Conservation (phyloP, 1,140 invertebrate species). For the Kradibia gibbosae region DNA sequence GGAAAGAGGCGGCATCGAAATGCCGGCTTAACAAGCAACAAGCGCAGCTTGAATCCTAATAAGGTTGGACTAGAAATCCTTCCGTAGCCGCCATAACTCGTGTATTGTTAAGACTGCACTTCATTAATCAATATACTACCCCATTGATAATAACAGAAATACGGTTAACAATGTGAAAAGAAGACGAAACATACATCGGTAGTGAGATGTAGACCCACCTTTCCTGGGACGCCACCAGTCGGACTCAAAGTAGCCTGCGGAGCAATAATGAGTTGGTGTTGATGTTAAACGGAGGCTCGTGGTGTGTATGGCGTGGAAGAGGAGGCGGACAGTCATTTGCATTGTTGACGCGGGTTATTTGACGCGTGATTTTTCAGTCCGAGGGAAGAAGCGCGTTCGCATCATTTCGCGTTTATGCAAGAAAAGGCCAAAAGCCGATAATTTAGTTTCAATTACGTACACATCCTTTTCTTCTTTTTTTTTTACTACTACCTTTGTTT, state of each 20-base stretch:
- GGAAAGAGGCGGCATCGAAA: neutral
- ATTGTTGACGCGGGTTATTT: slow-evolving; percentile 71
- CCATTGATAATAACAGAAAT: slow-evolving; percentile 44
- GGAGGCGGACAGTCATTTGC: slow-evolving; percentile 88
- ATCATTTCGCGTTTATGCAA: slow-evolving; percentile 41
- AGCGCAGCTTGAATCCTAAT: neutral
- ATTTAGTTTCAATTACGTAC: no score
- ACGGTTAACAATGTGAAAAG: slow-evolving; percentile 54
- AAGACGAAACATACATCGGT: slow-evolving; percentile 71
- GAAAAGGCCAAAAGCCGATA: slow-evolving; percentile 38
- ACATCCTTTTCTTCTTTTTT: neutral
- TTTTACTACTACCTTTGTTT: neutral
- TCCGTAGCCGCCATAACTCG: neutral
- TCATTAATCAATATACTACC: slow-evolving; percentile 34
- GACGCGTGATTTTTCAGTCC: slow-evolving; percentile 63
- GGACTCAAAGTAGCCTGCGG: slow-evolving; percentile 91
- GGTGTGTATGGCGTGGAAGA: slow-evolving; percentile 90
- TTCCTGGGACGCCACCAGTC: slow-evolving; percentile 96
- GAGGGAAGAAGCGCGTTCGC: slow-evolving; percentile 56
- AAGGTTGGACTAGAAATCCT: neutral
- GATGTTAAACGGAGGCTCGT: slow-evolving; percentile 72
- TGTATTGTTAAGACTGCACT: slow-evolving; percentile 7
- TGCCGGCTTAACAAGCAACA: no score
- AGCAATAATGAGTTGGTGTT: slow-evolving; percentile 74
- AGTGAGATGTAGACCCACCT: slow-evolving; percentile 82